Evolutionary conservation across 2,888 invertebrate genomes (phyloP), one percentile per base, ranked within the genome.

Genomic region (Tetropium fuscum): DNA sequence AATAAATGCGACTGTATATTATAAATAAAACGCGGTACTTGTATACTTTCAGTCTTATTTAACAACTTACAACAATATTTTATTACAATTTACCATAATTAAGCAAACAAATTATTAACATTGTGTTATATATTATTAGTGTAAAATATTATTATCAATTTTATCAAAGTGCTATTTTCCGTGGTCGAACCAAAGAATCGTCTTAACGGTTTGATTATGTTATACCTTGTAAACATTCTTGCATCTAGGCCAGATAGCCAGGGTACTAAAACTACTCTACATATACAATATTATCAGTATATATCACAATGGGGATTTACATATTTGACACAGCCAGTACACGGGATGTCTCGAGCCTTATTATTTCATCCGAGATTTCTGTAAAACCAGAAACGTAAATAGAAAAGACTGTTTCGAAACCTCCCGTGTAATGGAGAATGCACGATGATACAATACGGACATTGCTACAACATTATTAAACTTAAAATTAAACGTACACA

Each of bases 221-320:
- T 60, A 66, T 72, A 71, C 71, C 71, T 71, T 74, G 72, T 70
- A 67, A 51, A 54, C 48, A 43, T 51, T 57, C 32, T 36, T 58
- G 43, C 11, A 49, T 47, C 41, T 63, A 64, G 59, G 59, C 61
- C n/a, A n/a, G n/a, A n/a, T n/a, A n/a, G n/a, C n/a, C 64, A 56
- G 61, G 59, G 43, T 22, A 36, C 64, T 64, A 64, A 36, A 49
- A 51, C 36, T 59, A 60, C 59, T 64, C 68, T 70, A 69, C 63
- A 36, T 63, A 58, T 69, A 74, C 70, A 74, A 75, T 77, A 78
- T 77, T 78, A 78, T 78, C 78, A 73, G 68, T 76, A 75, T 74
- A 75, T 78, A 78, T 78, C 78, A 78, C 78, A 78, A 71, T 76
- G 74, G 74, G 72, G 74, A 69, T 72, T 71, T 74, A 73, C 69